A percentile compares a stretch with the other conserved stretches of the same genome.
phyloP scores from a whole-genome alignment of 2,797 vertebrate species.

The Dryobates pubescens region DNA sequence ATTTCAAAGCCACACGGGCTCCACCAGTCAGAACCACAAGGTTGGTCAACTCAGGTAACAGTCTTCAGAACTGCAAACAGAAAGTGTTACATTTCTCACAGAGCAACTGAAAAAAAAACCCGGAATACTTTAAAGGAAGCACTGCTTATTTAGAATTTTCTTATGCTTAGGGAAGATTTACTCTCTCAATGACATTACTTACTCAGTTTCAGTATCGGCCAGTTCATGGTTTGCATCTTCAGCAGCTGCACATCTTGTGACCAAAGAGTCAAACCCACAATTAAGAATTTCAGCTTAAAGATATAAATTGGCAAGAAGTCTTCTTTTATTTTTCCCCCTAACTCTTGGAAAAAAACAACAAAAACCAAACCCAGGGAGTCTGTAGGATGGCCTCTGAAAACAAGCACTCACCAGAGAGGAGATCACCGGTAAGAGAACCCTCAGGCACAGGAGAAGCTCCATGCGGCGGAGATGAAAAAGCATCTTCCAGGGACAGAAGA shows the following conservation, averaged over 20 bases:
- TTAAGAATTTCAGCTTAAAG: neutral
- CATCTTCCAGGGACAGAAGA: slow-evolving; percentile 83
- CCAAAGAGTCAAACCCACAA: neutral
- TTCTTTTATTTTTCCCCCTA: neutral
- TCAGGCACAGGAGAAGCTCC: slow-evolving; percentile 95
- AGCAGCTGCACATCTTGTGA: neutral
- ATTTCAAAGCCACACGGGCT: slow-evolving; percentile 32
- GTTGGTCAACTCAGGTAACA: neutral
- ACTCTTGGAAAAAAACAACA: neutral
- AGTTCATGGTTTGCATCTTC: neutral
- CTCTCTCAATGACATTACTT: neutral
- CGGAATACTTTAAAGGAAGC: neutral
- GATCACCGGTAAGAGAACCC: slow-evolving; percentile 89
- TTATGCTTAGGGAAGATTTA: neutral
- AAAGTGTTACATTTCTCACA: slow-evolving; percentile 56
- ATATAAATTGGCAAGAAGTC: neutral
- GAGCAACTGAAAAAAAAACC: slow-evolving; percentile 47
- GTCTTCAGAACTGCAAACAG: slow-evolving; percentile 53
- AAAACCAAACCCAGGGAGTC: neutral
- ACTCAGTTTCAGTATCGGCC: neutral
- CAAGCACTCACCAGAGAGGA: slow-evolving; percentile 86
- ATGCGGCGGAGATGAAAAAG: slow-evolving; percentile 86
- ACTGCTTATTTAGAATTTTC: neutral
- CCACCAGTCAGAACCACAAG: neutral
- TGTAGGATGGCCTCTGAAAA: slow-evolving; percentile 5